Base-by-base conservation (phyloP, 2,113 vertebrate species). In the Fregata magnificens region DNA sequence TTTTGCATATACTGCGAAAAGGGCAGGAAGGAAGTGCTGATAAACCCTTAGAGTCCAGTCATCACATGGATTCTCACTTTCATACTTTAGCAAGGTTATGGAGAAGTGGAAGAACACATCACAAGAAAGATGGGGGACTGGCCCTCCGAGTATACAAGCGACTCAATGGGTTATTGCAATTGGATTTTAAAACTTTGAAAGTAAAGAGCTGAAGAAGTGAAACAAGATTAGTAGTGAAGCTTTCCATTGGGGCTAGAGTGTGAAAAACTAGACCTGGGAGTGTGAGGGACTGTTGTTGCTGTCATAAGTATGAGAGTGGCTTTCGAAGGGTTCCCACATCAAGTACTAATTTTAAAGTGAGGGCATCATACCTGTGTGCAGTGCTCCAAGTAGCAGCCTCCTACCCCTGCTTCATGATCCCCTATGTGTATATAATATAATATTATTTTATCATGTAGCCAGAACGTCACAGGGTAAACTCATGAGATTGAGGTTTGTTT, bases 141-240 rank as follows among this genome's bases (percentile, higher is more conserved):
- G 38, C 3, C 14, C 5, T 70, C 7, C 0, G 3, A 69, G 17
- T 42, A 36, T 16, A 11, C 20, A 32, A 47, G 16, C 0, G 5
- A 38, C 34, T 55, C 29, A 36, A 3, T 24, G 28, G 9, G 8
- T 29, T 77, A 34, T 29, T 84, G 67, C 25, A 67, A 11, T 10
- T 49, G 47, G 18, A 45, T 61, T 84, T 69, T 44, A 6, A 38
- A 85, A 31, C 10, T 70, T 69, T 25, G 61, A 47, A 74, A 94
- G 26, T 31, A 16, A 87, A 73, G 36, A 58, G 16, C 32, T 69
- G 47, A 62, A 74, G 55, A 56, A 50, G 24, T 24, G 13, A 79
- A 82, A 83, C 5, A 83, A 38, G 22, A 52, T 25, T 58, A n/a
- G 14, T 19, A 63, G 36, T 11, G 34, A 45, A 34, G 26, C 18